Conservation (phyloP, 2,113 vertebrate species). For the Neopipo cinnamomea region DNA sequence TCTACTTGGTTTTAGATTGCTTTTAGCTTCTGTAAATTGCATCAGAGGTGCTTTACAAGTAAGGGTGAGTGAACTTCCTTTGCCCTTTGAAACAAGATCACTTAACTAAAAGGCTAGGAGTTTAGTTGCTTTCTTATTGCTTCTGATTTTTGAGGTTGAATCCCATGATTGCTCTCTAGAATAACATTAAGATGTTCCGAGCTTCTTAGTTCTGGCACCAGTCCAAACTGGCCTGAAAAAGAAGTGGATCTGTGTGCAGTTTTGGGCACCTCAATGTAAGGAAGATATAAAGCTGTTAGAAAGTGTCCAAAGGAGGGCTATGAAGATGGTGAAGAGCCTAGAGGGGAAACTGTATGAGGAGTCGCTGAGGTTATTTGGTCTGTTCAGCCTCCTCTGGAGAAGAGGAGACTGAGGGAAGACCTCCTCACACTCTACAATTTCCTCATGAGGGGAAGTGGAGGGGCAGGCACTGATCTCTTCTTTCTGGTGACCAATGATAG, state of each 20-base stretch:
- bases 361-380: not conserved
- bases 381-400: not conserved
- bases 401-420: not conserved
- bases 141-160: not conserved
- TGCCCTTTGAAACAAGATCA: not conserved
- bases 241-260: not conserved
- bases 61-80: not conserved
- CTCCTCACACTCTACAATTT: not conserved
- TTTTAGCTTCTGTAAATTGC: not conserved
- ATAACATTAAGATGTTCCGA: not conserved
- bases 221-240: not conserved
- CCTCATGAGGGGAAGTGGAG: not conserved
- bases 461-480: not conserved
- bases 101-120: not conserved
- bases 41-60: not conserved
- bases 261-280: not conserved
- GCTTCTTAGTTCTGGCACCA: not conserved
- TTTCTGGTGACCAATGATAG: not conserved
- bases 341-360: not conserved
- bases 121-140: not conserved
- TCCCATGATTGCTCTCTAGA: not conserved
- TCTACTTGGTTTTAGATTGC: not conserved
- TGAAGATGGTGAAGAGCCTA: accelerated
- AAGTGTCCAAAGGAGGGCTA: not conserved
- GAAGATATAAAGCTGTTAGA: not conserved